A percentile compares a stretch with the other conserved stretches of the same genome.
phyloP scores from a whole-genome alignment of 2,797 vertebrate genomes.

The Strix occidentalis region DNA sequence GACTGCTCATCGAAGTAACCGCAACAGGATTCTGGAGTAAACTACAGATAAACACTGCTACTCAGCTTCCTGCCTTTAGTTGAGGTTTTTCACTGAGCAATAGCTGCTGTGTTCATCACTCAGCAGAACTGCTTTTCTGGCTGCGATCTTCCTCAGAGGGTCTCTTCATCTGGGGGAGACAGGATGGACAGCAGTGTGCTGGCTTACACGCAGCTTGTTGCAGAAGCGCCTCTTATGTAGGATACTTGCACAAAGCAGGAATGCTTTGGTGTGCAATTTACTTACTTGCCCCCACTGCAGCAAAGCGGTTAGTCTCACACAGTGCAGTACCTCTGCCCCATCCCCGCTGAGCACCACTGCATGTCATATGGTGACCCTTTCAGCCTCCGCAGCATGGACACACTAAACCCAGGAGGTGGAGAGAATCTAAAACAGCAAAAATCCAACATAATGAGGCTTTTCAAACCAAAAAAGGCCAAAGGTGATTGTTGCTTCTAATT shows the following conservation, averaged over 20 bases:
- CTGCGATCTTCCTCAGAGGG: neutral
- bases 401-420: neutral
- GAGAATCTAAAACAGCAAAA: neutral
- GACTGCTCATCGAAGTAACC: neutral
- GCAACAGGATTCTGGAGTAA: slow-evolving; percentile 12
- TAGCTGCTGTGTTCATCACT: neutral
- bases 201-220: too few relatives aligned
- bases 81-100: neutral
- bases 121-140: neutral
- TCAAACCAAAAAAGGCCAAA: neutral
- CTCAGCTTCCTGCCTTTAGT: neutral
- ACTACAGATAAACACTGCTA: neutral
- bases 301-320: accelerated
- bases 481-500: neutral
- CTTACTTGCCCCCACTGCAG: neutral
- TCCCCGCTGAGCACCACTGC: neutral
- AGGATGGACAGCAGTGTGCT: neutral
- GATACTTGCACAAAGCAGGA: neutral
- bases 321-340: neutral
- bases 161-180: neutral
- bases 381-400: neutral
- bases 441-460: slow-evolving; percentile 6
- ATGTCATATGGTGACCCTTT: neutral
- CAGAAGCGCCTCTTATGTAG: neutral
- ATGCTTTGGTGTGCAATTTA: neutral